phyloP scores from a whole-genome alignment of 2,888 invertebrate species.

The Trissolcus brochymenae region DNA sequence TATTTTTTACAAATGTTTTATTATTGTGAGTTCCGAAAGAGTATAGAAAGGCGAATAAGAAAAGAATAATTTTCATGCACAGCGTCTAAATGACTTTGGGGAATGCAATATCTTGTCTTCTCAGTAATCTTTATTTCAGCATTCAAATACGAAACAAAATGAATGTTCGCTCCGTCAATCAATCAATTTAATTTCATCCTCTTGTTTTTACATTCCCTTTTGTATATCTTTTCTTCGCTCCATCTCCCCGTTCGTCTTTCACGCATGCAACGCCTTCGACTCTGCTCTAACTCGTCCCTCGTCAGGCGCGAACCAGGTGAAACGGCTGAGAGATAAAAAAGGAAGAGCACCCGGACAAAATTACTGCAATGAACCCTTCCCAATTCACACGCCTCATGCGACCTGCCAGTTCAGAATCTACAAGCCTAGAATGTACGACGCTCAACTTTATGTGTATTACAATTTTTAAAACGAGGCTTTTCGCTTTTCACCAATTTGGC shows the following conservation, averaged over 20 bases:
- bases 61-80: conserved; percentile 10
- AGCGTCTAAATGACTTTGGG: conserved; percentile 31
- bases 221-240: conserved; percentile 44
- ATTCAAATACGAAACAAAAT: conserved; percentile 52
- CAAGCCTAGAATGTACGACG: conserved; percentile 50
- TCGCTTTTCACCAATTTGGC: conserved; percentile 20
- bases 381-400: conserved; percentile 56
- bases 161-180: conserved; percentile 55
- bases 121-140: conserved; percentile 51
- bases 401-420: conserved; percentile 53
- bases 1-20: too few relatives aligned
- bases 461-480: conserved; percentile 61
- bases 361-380: conserved; percentile 53
- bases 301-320: conserved; percentile 62
- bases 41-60: conserved; percentile 11
- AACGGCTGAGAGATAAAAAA: conserved; percentile 49
- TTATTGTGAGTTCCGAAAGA: background rate
- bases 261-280: conserved; percentile 63
- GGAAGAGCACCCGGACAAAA: conserved; percentile 49
- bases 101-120: conserved; percentile 50
- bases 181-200: conserved; percentile 56
- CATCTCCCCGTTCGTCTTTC: conserved; percentile 49
- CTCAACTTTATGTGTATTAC: conserved; percentile 46
- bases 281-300: conserved; percentile 68
- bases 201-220: conserved; percentile 44